These are phyloP conservation scores for Hypolimnas misippus DNA, from an alignment of 2,888 invertebrate species.

Conservation along the genomic window DNA sequence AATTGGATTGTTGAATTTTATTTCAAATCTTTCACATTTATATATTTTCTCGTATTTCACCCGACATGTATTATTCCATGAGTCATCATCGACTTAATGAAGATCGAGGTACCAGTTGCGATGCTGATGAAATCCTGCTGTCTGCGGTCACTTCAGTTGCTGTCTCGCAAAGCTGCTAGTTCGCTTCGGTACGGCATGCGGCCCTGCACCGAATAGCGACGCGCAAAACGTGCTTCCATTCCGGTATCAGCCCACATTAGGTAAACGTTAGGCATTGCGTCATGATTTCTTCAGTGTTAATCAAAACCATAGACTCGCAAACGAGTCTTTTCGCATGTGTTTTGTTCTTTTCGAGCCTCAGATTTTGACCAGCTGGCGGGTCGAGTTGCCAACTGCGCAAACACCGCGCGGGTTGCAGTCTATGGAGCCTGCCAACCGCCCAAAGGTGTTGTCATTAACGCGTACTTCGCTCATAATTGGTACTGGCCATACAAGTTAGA, in stretches of 20 bases:
- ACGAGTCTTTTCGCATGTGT: slow-evolving; percentile 64
- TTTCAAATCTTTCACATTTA: slow-evolving; percentile 50
- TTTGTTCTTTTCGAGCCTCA: slow-evolving; percentile 60
- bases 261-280: slow-evolving; percentile 75
- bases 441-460: slow-evolving; percentile 28
- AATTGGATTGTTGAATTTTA: slow-evolving; percentile 60
- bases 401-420: slow-evolving; percentile 9
- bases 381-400: slow-evolving; percentile 29
- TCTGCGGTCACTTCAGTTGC: slow-evolving; percentile 43
- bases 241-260: slow-evolving; percentile 81
- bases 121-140: slow-evolving; percentile 60
- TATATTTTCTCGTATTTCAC: slow-evolving; percentile 71
- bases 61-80: slow-evolving; percentile 82
- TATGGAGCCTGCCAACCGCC: slow-evolving; percentile 19
- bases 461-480: slow-evolving; percentile 24
- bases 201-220: slow-evolving; percentile 46
- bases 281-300: slow-evolving; percentile 56
- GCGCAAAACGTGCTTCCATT: slow-evolving; percentile 61
- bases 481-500: slow-evolving; percentile 31
- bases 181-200: slow-evolving; percentile 50
- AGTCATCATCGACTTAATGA: slow-evolving; percentile 73
- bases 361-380: slow-evolving; percentile 32
- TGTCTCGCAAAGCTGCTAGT: slow-evolving; percentile 50
- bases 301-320: slow-evolving; percentile 50
- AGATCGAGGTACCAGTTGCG: slow-evolving; percentile 61